A percentile compares a stretch with the other conserved stretches of the same genome.
Evolutionary conservation across 1,140 invertebrate species (phyloP).

Genomic region (Cyphomyrmex costatus): DNA sequence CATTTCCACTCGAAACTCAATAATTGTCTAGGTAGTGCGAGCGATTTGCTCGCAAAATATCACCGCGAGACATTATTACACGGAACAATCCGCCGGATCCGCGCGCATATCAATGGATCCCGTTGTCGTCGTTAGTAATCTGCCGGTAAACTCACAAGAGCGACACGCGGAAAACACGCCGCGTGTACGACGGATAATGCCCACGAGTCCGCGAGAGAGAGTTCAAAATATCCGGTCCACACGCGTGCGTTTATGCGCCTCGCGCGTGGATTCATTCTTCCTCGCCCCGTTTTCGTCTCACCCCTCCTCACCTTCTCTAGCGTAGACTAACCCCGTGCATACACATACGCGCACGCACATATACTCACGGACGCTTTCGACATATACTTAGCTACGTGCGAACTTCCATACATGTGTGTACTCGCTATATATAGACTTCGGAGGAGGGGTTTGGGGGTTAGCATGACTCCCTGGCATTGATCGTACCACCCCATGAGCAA

Average conservation of each 20-base stretch:
- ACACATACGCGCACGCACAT: not conserved
- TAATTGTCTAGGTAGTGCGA: constrained; percentile 1
- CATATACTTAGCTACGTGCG: constrained; percentile 4
- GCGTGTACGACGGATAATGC: constrained; percentile 41
- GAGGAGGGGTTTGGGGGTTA: constrained; percentile 72
- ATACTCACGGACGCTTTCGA: constrained; percentile 37
- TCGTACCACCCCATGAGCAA: constrained; percentile 85
- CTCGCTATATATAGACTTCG: constrained; percentile 74
- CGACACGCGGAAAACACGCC: constrained; percentile 51
- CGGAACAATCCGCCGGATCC: constrained; percentile 36
- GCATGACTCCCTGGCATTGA: constrained; percentile 85
- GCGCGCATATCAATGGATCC: constrained; percentile 31
- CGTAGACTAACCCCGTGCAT: constrained; percentile 35
- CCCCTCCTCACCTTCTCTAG: constrained; percentile 13
- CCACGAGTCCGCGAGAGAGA: constrained; percentile 10
- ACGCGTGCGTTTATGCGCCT: constrained; percentile 40
- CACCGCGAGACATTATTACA: constrained; percentile 48
- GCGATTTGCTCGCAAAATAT: constrained; percentile 42
- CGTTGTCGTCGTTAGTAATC: constrained; percentile 32
- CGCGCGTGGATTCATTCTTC: constrained; percentile 58
- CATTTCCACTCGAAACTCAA: not conserved
- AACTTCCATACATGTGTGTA: constrained; percentile 55
- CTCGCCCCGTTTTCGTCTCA: not conserved
- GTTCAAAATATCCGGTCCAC: constrained; percentile 53
- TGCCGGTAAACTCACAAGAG: not conserved